phyloP scores from a whole-genome alignment of 2,797 vertebrate species.

The Sus cebifrons region DNA sequence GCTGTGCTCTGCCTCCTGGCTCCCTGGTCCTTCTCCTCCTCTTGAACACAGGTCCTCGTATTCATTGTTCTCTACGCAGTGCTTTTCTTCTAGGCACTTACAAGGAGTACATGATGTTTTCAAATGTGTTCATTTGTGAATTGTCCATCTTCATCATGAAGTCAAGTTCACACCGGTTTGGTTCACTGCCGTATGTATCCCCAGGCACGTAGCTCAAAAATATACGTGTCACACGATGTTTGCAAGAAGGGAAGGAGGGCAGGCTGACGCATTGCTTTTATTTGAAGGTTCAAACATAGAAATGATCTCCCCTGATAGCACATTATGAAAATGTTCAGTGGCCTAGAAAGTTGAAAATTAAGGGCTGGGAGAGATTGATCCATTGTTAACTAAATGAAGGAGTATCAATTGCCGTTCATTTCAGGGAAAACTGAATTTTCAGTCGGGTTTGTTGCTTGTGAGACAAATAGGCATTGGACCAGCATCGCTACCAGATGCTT shows the following conservation, averaged over 20 bases:
- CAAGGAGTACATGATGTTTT: not conserved
- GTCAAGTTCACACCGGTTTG: not conserved
- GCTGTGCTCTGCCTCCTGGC: not conserved
- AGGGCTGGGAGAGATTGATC: not conserved
- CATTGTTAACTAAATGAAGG: not conserved
- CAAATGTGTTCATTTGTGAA: not conserved
- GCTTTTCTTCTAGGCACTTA: not conserved
- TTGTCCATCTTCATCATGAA: not conserved
- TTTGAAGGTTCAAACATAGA: constrained; percentile 25
- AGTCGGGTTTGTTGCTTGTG: not conserved
- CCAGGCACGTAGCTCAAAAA: not conserved
- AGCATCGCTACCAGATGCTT: not conserved
- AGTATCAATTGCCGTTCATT: not conserved
- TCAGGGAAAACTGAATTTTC: not conserved
- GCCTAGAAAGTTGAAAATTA: not conserved
- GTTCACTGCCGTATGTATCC: not conserved
- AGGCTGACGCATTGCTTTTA: not conserved
- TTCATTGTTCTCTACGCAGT: not conserved
- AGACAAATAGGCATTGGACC: not conserved
- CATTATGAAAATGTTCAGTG: not conserved
- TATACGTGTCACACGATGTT: not conserved
- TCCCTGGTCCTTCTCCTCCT: not conserved
- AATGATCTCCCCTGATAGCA: not conserved
- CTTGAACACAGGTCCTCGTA: not conserved
- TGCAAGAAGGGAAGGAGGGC: not conserved